phyloP scores from a whole-genome alignment of 2,888 invertebrate genomes.

The Drosophila subsilvestris region DNA sequence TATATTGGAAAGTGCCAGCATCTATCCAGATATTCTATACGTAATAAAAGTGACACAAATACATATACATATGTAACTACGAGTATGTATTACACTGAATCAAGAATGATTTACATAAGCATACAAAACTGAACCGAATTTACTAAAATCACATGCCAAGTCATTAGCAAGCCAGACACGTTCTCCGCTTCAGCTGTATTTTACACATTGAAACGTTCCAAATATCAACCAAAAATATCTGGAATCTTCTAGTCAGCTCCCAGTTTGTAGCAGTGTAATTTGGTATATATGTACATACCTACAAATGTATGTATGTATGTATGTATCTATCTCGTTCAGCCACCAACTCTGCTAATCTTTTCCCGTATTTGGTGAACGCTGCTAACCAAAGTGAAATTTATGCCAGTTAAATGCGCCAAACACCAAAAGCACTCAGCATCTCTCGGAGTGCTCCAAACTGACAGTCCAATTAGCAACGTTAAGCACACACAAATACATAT shows the following conservation, averaged over 20 bases:
- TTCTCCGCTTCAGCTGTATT: background rate
- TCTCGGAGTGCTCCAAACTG: slow-evolving; percentile 51
- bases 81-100: no score
- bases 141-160: background rate
- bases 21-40: no score
- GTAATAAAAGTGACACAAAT: no score
- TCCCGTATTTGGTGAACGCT: slow-evolving; percentile 43
- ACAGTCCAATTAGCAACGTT: slow-evolving; percentile 82
- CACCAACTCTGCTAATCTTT: slow-evolving; percentile 10
- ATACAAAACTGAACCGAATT: no score
- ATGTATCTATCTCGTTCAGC: background rate
- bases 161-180: slow-evolving; percentile 1
- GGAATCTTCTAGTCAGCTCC: slow-evolving; percentile 31
- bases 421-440: slow-evolving; percentile 48
- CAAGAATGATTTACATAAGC: no score
- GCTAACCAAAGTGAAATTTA: slow-evolving; percentile 77
- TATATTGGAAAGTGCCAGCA: no score
- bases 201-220: background rate
- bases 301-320: background rate
- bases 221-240: slow-evolving; percentile 14
- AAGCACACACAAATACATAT: slow-evolving; percentile 51
- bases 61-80: no score
- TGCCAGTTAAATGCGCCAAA: slow-evolving; percentile 66
- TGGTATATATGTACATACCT: slow-evolving; percentile 16
- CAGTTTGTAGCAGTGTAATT: slow-evolving; percentile 45